These are phyloP conservation scores for Pseudocheirus occidentalis DNA, from an alignment of 2,797 vertebrate species.

Conservation along the genomic window DNA sequence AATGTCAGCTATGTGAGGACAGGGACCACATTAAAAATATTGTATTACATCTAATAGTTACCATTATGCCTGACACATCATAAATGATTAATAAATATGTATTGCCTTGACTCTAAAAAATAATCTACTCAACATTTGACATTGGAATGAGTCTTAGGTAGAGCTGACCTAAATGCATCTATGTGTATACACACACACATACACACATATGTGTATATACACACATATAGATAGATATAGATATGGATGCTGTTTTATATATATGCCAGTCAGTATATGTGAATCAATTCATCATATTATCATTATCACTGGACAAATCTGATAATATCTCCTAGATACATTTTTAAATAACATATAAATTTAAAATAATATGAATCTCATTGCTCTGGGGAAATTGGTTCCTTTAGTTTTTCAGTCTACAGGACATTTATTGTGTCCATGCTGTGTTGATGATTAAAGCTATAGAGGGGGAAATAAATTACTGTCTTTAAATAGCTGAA, in stretches of 20 bases:
- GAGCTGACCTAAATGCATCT: background rate
- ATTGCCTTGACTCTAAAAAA: background rate
- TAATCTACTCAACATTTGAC: background rate
- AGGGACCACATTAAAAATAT: background rate
- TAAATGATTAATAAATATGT: background rate
- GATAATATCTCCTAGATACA: background rate
- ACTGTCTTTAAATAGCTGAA: background rate
- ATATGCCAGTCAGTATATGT: background rate
- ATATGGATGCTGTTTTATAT: too few species aligned
- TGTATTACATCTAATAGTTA: background rate
- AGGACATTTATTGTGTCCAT: background rate
- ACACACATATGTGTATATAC: too few species aligned
- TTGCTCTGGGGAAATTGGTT: background rate
- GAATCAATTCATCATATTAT: background rate
- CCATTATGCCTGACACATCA: background rate
- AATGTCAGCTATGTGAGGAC: background rate
- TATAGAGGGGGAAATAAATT: background rate
- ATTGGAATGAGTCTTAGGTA: background rate
- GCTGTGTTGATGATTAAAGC: background rate
- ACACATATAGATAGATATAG: too few species aligned
- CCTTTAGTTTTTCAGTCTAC: background rate
- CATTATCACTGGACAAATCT: background rate
- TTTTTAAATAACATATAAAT: background rate
- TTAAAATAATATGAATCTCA: background rate
- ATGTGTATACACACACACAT: background rate